Evolutionary conservation across 2,888 invertebrate species (phyloP), one percentile per base, ranked within the genome.

Genomic region (Eurytoma californica): DNA sequence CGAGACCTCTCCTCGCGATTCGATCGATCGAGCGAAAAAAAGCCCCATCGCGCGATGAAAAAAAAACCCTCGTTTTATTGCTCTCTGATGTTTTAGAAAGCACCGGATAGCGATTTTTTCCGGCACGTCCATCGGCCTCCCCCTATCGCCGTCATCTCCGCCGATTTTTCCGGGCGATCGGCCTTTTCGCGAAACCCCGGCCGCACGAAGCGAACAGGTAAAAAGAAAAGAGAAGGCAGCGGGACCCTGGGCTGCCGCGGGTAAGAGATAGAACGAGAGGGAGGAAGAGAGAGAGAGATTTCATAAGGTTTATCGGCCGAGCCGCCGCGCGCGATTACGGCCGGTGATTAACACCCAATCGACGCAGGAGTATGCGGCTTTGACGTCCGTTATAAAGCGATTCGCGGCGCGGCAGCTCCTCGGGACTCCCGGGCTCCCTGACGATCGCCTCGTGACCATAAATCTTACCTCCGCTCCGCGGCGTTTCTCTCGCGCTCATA

Each of bases 301-400:
- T 82, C 72, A 82, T 82, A 79, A 82, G 81, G 83, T 83, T 84
- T 80, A 84, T 80, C 80, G 77, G 69, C 51, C 13, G 24, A 14
- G 28, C 24, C 13, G 49, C 13, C 30, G 69, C 78, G 82, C 53
- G 75, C 80, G 82, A 82, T 83, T 83, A 78, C 77, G 72, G 77
- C 66, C 75, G 82, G 81, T 83, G 85, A 85, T 85, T 85, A 85
- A 85, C 85, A 84, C 84, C 82, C 83, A 81, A 84, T 82, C 81
- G 67, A 81, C 79, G 82, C 68, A 77, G 79, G 82, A 80, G 79
- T 81, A 79, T 80, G 81, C 82, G 73, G 39, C 76, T 70, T 47
- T 73, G 68, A 72, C 72, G 74, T 66, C 72, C 79, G 81, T 76
- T 77, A 79, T 79, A 76, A 76, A 81, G 76, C 76, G 79, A 81